Base-by-base conservation (phyloP, 2,888 invertebrate species). In the Campopleginae sp. region DNA sequence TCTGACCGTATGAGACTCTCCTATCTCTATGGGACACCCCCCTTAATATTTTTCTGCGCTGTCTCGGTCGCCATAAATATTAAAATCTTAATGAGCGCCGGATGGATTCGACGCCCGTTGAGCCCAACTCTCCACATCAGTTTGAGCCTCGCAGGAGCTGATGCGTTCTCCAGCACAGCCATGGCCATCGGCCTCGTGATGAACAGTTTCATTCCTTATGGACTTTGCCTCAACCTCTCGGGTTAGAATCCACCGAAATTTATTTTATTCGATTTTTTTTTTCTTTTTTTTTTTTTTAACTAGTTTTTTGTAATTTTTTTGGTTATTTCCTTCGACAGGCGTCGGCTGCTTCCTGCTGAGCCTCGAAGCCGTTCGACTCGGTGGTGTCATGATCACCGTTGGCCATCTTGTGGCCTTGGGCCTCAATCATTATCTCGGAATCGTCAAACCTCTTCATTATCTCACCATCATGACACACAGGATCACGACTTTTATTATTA, bases 371-470 rank as follows among this genome's bases (percentile, higher is more conserved):
- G 90, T 94, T 80, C 92, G 96, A 82, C 92, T 96, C 79, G 95
- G 95, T 23, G 95, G 95, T 3, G 94, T 96, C 79, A 94, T 96
- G 63, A 95, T 95, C 23, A 95, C 96, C 0, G 95, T 96, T 14
- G 93, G 95, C 63, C 96, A 96, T 89, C 94, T 96, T 3, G 92
- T 96, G 51, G 95, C 95, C 0, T 92, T 96, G 42, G 96, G 96
- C 44, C 92, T 96, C 80, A 96, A 96, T 92, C 96, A 96, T 91
- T 96, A 96, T 93, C 93, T 96, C 58, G 96, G 96, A 23, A 96
- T 96, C 81, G 93, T 95, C 3, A 92, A 94, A 70, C 96, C 96
- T 0, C 94, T 96, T 10, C 96, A 95, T 88, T 96, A 96, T 90
- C 94, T 95, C n/a, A 94, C 95, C 17, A 95, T 95, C 51, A 94